These are phyloP conservation scores for Psammodynastes pulverulentus DNA, from an alignment of 2,113 vertebrate species.

Conservation along the genomic window DNA sequence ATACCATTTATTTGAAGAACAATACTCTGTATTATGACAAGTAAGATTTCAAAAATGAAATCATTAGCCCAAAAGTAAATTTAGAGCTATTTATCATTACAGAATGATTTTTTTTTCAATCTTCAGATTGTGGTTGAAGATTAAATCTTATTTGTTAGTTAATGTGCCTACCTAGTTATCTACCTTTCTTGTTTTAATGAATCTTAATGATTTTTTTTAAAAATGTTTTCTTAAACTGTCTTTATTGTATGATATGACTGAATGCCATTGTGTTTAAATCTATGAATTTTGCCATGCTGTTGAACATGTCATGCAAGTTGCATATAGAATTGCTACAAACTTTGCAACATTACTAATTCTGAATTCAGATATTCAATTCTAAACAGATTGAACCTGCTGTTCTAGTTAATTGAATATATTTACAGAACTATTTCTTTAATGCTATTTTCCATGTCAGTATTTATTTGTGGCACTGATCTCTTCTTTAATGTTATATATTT, in stretches of 20 bases:
- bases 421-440: not conserved
- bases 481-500: not conserved
- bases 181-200: not conserved
- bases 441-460: not conserved
- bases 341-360: not conserved
- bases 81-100: not conserved
- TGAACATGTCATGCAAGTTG: not conserved
- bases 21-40: slow-evolving; percentile 11
- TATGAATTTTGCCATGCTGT: slow-evolving; percentile 10
- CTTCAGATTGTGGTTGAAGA: slow-evolving; percentile 7
- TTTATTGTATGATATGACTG: not conserved
- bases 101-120: not conserved
- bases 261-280: slow-evolving; percentile 15
- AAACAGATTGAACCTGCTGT: not conserved
- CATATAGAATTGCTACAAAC: not conserved
- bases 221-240: not conserved
- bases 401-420: not conserved
- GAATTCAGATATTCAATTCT: not conserved
- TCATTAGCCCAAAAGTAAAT: not conserved
- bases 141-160: accelerated
- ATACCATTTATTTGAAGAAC: not conserved
- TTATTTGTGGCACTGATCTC: not conserved
- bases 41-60: not conserved
- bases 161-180: slow-evolving; percentile 23
- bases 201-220: slow-evolving; percentile 1